Base-by-base conservation (phyloP, 2,113 vertebrate species). In the Dissostichus mawsoni region DNA sequence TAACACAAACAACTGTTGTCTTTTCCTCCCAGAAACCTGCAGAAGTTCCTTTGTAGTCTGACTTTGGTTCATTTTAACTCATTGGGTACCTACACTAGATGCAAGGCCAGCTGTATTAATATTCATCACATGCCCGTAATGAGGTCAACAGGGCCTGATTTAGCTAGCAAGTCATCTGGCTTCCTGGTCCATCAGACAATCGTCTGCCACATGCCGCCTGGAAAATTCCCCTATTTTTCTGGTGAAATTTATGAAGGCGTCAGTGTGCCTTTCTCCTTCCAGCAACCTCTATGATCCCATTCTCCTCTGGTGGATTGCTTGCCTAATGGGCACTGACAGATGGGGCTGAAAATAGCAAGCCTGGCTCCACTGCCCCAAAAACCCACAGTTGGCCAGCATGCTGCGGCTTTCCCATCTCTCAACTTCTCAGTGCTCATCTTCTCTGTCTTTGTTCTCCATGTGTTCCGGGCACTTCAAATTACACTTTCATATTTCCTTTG, bases 241-340 rank as follows among this genome's bases (percentile, higher is more conserved):
- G 82, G 76, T 84, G 85, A 93, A 92, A 92, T 93, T 87, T 93
- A 93, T 93, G 93, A 95, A 93, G 88, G 86, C 80, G 80, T 87
- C 84, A 87, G 87, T 87, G 90, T 83, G 82, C 83, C 86, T 90
- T 84, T 90, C 87, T 90, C 86, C 88, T 92, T 93, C 79, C 87
- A 92, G 90, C 87, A 89, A 94, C 93, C 94, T 95, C 93, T 92
- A 93, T 95, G 94, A 94, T 93, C 94, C 93, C 91, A 92, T 93
- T 94, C 87, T 93, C 90, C 90, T 92, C 90, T 94, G 94, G 91
- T 94, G 91, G 92, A 95, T 94, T 93, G 91, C 92, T 89, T 89
- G 90, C 88, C 92, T 95, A 95, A 95, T 95, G 87, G 89, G 76
- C 87, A 84, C 91, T 94, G 94, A 95, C 95, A 95, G 92, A 93